Percentiles rank a stretch among this genome's conserved stretches.
Evolutionary conservation across 30 jellyfish, hydroid and myxozoan species (phyloP).

Genomic region (Aurelia coerulea): DNA sequence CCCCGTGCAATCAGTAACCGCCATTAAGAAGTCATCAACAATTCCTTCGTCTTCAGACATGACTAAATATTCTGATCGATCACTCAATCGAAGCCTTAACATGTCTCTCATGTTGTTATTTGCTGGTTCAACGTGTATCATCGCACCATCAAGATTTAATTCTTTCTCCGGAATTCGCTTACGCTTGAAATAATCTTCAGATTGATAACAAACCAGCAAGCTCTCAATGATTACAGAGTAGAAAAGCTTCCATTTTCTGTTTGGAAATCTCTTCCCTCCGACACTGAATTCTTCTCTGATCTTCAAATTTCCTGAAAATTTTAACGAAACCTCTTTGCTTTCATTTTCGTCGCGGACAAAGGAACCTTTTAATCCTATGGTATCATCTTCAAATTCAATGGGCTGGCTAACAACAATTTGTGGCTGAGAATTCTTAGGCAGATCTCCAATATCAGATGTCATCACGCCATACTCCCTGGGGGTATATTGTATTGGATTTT

Average conservation of each 20-base stretch:
- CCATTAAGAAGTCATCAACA: constrained; percentile 63
- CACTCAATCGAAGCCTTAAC: constrained; percentile 44
- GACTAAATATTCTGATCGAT: constrained; percentile 41
- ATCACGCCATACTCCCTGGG: too few relatives aligned
- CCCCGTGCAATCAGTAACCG: constrained; percentile 59
- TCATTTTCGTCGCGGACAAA: too few relatives aligned
- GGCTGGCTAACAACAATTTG: constrained; percentile 9
- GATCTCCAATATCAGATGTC: too few relatives aligned
- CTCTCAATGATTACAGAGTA: constrained; percentile 33
- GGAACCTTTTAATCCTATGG: not conserved
- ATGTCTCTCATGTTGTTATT: not conserved
- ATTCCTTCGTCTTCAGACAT: constrained; percentile 35
- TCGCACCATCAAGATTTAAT: constrained; percentile 27
- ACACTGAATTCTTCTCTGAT: constrained; percentile 26
- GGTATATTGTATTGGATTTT: too few relatives aligned
- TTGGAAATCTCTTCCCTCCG: constrained; percentile 11
- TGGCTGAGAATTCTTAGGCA: not conserved
- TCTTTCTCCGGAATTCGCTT: constrained; percentile 11
- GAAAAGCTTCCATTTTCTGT: constrained; percentile 40
- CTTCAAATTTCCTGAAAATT: constrained; percentile 60
- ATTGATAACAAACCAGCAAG: not conserved
- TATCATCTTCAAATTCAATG: constrained; percentile 9
- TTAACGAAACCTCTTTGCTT: too few relatives aligned
- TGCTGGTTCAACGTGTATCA: constrained; percentile 34
- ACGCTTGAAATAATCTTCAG: constrained; percentile 25